Evolutionary conservation across 1,140 invertebrate genomes (phyloP), one percentile per base, ranked within the genome.

Genomic region (Drosophila virilis): DNA sequence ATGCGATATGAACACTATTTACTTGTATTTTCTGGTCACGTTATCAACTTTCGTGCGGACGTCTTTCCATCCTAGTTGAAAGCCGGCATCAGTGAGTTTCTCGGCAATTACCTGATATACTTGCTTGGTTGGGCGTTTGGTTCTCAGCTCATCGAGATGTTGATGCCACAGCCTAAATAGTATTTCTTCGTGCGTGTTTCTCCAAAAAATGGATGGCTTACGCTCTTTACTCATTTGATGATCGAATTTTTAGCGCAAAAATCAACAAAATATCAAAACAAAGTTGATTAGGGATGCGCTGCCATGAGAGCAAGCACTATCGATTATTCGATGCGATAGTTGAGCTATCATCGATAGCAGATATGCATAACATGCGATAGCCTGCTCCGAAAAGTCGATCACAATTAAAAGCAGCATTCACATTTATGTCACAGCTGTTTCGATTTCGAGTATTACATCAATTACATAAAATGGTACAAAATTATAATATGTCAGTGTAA

Each of bases 401-500:
- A 8, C 38, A 17, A n/a, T 61, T 48, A 33, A 12, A 12, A 42
- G 10, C n/a, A 28, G 32, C 37, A 45, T 10, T 61, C 65, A 61
- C 32, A 60, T 38, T 58, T 13, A 45, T 33, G 22, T 74, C 62
- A 69, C 82, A 88, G 79, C 83, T 86, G 17, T 17, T 17, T 17
- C 17, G 83, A 57, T 68, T 38, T 43, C 17, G 32, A 58, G 8
- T 52, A 10, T 50, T 38, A 68, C 55, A 57, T 46, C 58, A 66
- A 86, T 86, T 86, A 86, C 83, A 86, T 86, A 86, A 86, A 69
- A 86, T 88, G 83, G 83, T 88, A 88, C 37, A 71, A 45, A 64
- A 50, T 86, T 82, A 54, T 45, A 52, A 52, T 50, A 65, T 52
- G 45, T 50, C 71, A 52, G 55, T 40, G 51, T 65, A 17, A 66